Conservation (phyloP, 2,797 vertebrate species). For the Hydrocynus forskahlii region DNA sequence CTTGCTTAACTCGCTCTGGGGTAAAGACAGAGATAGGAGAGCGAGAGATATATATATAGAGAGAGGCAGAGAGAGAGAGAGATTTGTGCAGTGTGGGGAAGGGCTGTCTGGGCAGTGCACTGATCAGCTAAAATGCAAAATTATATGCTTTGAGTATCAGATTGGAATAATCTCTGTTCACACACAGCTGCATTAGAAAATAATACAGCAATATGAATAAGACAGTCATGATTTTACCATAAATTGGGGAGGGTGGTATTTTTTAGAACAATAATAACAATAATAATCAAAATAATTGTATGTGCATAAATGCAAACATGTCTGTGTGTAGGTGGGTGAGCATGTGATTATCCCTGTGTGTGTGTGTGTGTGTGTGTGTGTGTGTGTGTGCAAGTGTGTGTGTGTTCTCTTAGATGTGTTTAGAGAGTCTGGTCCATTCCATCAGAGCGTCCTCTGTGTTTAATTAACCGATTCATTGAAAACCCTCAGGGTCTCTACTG, state of each 20-base stretch:
- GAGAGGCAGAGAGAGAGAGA: constrained; percentile 37
- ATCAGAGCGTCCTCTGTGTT: constrained; percentile 56
- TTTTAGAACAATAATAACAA: background rate
- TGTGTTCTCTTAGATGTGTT: constrained; percentile 30
- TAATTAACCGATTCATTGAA: constrained; percentile 61
- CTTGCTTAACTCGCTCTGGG: constrained; percentile 54
- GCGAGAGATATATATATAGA: constrained; percentile 17
- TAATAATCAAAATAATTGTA: background rate
- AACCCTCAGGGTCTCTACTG: constrained; percentile 10
- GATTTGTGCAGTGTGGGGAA: constrained; percentile 21
- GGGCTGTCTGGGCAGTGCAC: background rate
- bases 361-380: background rate
- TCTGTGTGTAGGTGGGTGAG: background rate
- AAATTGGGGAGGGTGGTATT: too few species aligned
- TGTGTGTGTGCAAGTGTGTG: background rate
- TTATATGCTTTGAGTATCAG: constrained; percentile 9
- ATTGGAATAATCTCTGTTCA: constrained; percentile 20
- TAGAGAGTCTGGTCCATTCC: constrained; percentile 30
- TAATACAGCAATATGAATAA: too few species aligned
- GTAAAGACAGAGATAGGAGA: constrained; percentile 51
- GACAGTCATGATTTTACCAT: too few species aligned
- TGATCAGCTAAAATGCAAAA: constrained; percentile 32
- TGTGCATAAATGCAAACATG: background rate
- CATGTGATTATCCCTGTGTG: background rate
- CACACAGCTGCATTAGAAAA: background rate